Conservation (phyloP, 2,113 vertebrate species). For the Pterocles burchelli region DNA sequence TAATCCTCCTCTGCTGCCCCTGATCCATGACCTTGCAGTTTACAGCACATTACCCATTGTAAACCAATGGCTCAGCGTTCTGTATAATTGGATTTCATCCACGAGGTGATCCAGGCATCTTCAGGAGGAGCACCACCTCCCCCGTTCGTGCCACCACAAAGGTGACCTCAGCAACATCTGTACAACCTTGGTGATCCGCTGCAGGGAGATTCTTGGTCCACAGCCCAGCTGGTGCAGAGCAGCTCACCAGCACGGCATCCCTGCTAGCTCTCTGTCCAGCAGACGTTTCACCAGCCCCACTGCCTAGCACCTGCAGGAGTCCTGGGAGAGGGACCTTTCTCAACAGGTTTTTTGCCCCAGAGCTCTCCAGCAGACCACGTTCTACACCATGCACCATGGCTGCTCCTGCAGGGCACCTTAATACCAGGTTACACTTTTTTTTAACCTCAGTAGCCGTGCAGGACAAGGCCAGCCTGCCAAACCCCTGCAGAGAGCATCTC, state of each 20-base stretch:
- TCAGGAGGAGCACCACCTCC: background rate
- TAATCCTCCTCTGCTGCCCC: background rate
- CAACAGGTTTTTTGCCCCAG: background rate
- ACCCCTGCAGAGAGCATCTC: background rate
- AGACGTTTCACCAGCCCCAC: background rate
- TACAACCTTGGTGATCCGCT: rapidly evolving
- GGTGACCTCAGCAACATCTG: background rate
- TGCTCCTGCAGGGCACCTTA: background rate
- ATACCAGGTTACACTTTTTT: rapidly evolving
- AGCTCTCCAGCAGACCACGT: background rate
- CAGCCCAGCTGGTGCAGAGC: background rate
- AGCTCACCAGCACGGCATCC: background rate
- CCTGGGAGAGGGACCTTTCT: background rate
- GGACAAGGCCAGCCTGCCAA: background rate
- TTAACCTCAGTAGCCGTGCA: background rate
- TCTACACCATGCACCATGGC: background rate
- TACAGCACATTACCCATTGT: background rate
- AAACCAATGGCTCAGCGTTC: background rate
- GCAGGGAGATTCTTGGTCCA: background rate
- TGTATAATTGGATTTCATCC: background rate
- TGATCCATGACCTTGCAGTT: background rate
- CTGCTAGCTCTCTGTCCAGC: background rate
- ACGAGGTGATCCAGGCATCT: background rate
- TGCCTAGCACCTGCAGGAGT: background rate
- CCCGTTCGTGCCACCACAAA: rapidly evolving